Evolutionary conservation across 2,888 invertebrate species (phyloP).

Genomic region (Ophion costatus): DNA sequence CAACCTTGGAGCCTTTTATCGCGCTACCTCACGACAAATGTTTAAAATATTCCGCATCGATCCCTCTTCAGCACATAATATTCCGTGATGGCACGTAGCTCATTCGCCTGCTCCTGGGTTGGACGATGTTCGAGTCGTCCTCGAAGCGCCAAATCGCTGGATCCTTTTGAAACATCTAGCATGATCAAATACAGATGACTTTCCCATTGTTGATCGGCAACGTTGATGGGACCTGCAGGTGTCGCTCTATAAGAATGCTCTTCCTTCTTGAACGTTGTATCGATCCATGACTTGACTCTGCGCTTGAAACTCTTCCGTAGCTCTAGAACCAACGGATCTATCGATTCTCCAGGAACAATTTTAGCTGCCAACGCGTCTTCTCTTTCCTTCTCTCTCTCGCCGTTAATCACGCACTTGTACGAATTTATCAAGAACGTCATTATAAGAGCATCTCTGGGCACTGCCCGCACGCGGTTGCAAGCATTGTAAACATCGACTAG

Average conservation of each 20-base stretch:
- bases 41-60: not conserved
- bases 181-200: not conserved
- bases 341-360: conserved; percentile 38
- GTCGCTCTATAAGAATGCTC: not conserved
- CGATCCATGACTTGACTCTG: not conserved
- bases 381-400: not conserved
- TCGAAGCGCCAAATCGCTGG: conserved; percentile 8
- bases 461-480: not conserved
- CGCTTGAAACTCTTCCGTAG: conserved; percentile 9
- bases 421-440: not conserved
- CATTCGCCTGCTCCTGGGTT: conserved; percentile 14
- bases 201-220: conserved; percentile 16
- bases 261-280: not conserved
- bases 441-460: not conserved
- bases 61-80: not conserved
- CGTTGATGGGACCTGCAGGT: not conserved
- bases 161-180: not conserved
- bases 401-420: conserved; percentile 1
- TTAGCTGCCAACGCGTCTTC: conserved; percentile 13
- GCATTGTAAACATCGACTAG: not conserved
- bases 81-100: conserved; percentile 3
- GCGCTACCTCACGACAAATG: not conserved
- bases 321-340: conserved; percentile 5
- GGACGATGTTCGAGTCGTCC: conserved; percentile 6
- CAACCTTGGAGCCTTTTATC: not conserved